Conservation (phyloP, 2,113 vertebrate species). For the Tachysurus vachellii region DNA sequence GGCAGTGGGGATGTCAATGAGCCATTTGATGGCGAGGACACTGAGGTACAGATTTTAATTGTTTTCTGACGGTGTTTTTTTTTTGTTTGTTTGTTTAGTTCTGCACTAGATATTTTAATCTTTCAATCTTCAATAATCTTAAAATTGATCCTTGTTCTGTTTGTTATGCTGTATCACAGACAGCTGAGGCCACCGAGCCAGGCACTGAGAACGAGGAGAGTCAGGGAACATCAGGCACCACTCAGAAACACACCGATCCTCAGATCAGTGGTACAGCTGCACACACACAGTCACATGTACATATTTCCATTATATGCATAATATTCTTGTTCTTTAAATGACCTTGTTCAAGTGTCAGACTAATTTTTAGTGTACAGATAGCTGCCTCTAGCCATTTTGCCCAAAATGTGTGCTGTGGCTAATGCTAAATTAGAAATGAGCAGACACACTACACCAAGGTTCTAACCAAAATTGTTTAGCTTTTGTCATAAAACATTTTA, state of each 20-base stretch:
- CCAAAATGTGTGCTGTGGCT: neutral
- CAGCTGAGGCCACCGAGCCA: slow-evolving; percentile 78
- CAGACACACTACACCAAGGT: neutral
- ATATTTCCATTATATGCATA: neutral
- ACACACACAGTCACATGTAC: neutral
- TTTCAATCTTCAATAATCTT: neutral
- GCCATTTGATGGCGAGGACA: slow-evolving; percentile 81
- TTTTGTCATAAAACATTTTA: neutral
- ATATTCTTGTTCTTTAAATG: neutral
- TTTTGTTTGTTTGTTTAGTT: neutral
- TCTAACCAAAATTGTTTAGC: neutral
- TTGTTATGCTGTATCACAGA: slow-evolving; percentile 58
- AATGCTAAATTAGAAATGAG: neutral
- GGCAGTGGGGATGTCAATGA: slow-evolving; percentile 82
- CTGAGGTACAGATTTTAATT: slow-evolving; percentile 67
- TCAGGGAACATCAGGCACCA: slow-evolving; percentile 78
- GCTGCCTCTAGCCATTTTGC: neutral
- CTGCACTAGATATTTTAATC: neutral
- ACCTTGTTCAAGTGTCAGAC: neutral
- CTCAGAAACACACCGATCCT: slow-evolving; percentile 81
- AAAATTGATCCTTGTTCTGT: neutral
- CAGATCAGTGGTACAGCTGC: slow-evolving; percentile 78
- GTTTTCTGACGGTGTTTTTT: neutral
- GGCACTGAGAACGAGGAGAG: slow-evolving; percentile 83
- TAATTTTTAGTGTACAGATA: neutral